Evolutionary conservation across 2,797 vertebrate species (phyloP).

Genomic region (Anas flavirostris): DNA sequence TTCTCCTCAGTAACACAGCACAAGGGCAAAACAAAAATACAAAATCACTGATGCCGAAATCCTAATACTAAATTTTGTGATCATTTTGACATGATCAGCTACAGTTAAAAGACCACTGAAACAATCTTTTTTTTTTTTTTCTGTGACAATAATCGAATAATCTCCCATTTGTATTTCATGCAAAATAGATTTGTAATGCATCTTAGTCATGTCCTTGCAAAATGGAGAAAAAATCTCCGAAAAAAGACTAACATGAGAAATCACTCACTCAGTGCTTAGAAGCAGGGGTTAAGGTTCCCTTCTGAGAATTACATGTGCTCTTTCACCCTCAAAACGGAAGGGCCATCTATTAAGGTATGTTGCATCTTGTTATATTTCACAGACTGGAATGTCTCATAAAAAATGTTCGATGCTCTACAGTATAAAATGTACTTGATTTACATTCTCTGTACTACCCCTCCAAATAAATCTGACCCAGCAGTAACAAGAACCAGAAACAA

Average conservation of each 20-base stretch:
- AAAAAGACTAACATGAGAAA: background rate
- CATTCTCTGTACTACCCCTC: background rate
- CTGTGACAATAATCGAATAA: background rate
- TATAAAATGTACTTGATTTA: background rate
- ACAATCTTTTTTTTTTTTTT: background rate
- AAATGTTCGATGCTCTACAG: background rate
- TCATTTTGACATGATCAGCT: background rate
- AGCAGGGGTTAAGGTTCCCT: background rate
- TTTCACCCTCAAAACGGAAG: background rate
- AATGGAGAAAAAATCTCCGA: background rate
- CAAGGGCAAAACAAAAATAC: background rate
- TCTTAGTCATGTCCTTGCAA: background rate
- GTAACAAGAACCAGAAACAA: background rate
- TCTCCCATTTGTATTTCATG: background rate
- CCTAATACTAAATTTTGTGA: background rate
- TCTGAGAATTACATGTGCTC: background rate
- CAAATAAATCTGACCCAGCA: background rate
- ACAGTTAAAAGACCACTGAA: background rate
- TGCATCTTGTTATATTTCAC: background rate
- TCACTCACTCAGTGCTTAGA: background rate
- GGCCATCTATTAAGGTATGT: background rate
- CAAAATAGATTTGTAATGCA: accelerated
- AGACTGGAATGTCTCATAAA: background rate
- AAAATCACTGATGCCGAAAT: background rate
- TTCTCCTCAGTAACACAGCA: background rate